Evolutionary conservation across 2,888 invertebrate species (phyloP).

Genomic region (Leucania comma): DNA sequence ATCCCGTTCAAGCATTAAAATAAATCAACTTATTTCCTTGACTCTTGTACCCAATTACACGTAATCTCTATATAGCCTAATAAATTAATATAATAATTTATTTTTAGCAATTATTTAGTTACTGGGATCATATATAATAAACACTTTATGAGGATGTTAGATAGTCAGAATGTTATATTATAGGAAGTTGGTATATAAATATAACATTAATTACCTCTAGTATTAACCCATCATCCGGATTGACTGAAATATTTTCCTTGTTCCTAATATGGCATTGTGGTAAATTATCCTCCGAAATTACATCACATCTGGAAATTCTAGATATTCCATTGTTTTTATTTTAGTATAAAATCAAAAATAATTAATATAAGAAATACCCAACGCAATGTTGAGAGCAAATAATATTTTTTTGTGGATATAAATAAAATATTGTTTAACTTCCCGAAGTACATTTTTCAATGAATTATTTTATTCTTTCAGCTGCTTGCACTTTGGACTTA

Average conservation of each 20-base stretch:
- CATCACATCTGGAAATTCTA: not conserved
- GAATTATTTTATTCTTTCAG: conserved; percentile 16
- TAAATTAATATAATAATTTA: not conserved
- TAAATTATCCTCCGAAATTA: conserved; percentile 3
- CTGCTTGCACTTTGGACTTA: conserved; percentile 13
- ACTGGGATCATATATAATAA: not conserved
- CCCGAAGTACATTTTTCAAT: not conserved
- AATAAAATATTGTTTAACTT: not conserved
- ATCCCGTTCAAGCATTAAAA: not conserved
- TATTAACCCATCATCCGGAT: not conserved
- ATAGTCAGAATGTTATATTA: not conserved
- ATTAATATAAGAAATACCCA: not conserved
- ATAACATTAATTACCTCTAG: not conserved
- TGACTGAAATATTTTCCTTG: conserved; percentile 11
- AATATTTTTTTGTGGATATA: not conserved
- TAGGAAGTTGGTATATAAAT: conserved; percentile 3
- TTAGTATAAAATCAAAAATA: not conserved
- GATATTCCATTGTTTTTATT: not conserved
- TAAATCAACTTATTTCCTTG: not conserved
- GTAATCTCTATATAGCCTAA: not conserved
- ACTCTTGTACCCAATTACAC: not conserved
- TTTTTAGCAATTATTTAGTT: not conserved
- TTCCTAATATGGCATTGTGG: not conserved
- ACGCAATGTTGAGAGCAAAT: not conserved
- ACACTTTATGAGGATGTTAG: not conserved